Base-by-base conservation (phyloP, 2,888 invertebrate genomes). In the Gari tellinella region DNA sequence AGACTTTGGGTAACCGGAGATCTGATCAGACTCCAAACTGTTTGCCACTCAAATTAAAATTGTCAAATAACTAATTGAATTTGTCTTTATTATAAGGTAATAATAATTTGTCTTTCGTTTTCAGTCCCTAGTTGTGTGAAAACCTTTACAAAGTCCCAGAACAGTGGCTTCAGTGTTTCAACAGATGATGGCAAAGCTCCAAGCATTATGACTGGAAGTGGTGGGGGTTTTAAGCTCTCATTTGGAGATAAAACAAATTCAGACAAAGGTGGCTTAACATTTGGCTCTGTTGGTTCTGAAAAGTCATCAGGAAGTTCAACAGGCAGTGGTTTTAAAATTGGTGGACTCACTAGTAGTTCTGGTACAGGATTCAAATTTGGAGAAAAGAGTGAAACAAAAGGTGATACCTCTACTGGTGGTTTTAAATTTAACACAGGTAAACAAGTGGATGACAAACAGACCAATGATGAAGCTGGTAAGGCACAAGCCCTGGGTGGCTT, bases 111-210 rank as follows among this genome's bases (percentile, higher is more conserved):
- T 46, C 23, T 48, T 48, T n/a, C 12, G 45, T 8, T 63, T 65
- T 21, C 66, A 74, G 74, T 74, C 19, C 74, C 74, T 26, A 74
- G 65, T 40, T 69, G 68, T 45, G 74, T 56, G 7, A 74, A 74
- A 51, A 49, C 60, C 8, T 74, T 58, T 41, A 45, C 69, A 14
- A 41, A 51, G 23, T 68, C 74, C 15, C 74, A 74, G 56, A 46
- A 57, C 1, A 58, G 61, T 49, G 68, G 49, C 2, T 74, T 64
- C 17, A 68, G 38, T 37, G 23, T 64, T 31, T 37, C 52, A 48
- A 57, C 21, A 37, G 37, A 7, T 7, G 12, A 45, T 25, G 25
- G 46, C n/a, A 19, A 43, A 14, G 4, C n/a, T 15, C 14, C 43
- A 4, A 19, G 14, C 19, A 43, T 43, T 19, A 14, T 19, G 19